Conservation (phyloP, 2,113 vertebrate genomes). For the Pluvianellus socialis region DNA sequence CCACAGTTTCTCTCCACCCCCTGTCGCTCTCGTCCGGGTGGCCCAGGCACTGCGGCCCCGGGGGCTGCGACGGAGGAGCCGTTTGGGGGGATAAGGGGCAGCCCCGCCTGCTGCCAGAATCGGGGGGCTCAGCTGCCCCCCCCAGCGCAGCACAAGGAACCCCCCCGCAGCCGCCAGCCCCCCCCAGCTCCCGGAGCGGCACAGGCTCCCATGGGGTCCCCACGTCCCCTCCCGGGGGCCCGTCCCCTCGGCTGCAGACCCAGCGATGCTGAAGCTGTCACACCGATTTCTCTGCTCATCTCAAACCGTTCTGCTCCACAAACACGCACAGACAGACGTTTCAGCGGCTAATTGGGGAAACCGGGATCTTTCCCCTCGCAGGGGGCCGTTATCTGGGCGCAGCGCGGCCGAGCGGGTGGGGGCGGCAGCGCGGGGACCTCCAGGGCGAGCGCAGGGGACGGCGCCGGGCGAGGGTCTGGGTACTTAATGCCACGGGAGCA, state of each 20-base stretch:
- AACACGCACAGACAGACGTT: not conserved
- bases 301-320: constrained; percentile 6
- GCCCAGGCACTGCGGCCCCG: fast-evolving
- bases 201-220: not conserved
- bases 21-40: fast-evolving
- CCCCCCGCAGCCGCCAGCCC: not conserved
- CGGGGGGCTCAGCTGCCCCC: not conserved
- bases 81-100: fast-evolving
- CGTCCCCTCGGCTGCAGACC: not conserved
- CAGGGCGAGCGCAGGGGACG: not conserved
- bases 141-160: fast-evolving
- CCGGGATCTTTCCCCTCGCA: not conserved
- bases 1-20: not conserved
- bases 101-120: not conserved
- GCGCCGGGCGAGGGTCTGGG: not conserved
- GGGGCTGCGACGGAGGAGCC: not conserved
- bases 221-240: not conserved
- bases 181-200: fast-evolving
- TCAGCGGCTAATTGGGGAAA: not conserved
- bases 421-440: not conserved
- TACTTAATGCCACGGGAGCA: fast-evolving
- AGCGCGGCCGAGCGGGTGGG: fast-evolving
- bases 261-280: constrained; percentile 36
- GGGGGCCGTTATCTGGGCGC: not conserved
- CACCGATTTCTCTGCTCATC: constrained; percentile 48